Conservation (phyloP, 1,140 invertebrate species). For the Helicoverpa armigera region DNA sequence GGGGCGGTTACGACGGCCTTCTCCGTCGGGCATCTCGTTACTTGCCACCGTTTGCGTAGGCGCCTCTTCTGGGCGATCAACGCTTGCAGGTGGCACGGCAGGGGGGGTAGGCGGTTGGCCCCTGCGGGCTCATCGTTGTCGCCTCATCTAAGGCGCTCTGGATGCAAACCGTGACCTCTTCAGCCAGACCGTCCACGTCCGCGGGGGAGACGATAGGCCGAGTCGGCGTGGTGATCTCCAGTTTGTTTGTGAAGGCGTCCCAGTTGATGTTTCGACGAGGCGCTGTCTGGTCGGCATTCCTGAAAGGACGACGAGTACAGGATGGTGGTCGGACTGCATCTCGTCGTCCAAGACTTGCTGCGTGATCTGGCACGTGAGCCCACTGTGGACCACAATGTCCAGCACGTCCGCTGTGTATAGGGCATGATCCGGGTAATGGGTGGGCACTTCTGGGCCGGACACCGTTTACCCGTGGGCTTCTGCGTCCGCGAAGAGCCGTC, state of each 20-base stretch:
- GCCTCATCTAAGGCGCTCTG: not conserved
- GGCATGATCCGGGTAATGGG: not conserved
- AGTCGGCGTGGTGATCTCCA: constrained; percentile 5
- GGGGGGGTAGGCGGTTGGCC: too few relatives aligned
- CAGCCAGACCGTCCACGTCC: not conserved
- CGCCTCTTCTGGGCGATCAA: too few relatives aligned
- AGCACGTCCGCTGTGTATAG: not conserved
- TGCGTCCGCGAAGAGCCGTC: not conserved
- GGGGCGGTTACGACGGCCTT: too few relatives aligned
- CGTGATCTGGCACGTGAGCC: not conserved
- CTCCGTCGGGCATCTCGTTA: too few relatives aligned
- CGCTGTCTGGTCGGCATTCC: not conserved
- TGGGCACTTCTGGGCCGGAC: not conserved
- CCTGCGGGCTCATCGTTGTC: not conserved
- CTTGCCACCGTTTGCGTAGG: too few relatives aligned
- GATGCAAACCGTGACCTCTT: not conserved
- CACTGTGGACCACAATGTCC: not conserved
- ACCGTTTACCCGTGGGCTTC: not conserved
- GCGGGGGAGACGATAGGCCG: not conserved
- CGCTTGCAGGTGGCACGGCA: too few relatives aligned
- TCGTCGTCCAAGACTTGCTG: constrained; percentile 10
- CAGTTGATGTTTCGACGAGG: not conserved
- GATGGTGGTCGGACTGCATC: constrained; percentile 3
- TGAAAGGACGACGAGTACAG: not conserved
- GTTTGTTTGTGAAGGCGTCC: not conserved